These are phyloP conservation scores for Centropus bengalensis DNA, from an alignment of 2,113 vertebrate genomes.

Conservation along the genomic window DNA sequence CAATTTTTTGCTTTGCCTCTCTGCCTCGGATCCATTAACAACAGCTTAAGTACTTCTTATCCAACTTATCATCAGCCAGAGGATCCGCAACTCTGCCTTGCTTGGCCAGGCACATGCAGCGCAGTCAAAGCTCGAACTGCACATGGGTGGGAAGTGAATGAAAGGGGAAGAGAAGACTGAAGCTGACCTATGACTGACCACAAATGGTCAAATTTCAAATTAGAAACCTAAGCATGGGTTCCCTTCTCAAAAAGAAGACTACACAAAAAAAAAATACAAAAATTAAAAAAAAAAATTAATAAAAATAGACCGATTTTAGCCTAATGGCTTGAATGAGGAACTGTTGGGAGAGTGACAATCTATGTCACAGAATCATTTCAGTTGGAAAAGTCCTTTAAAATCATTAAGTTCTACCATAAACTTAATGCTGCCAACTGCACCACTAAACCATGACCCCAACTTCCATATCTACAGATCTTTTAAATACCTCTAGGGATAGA, in stretches of 20 bases:
- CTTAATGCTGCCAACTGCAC: not conserved
- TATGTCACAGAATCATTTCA: fast-evolving
- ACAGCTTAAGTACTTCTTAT: not conserved
- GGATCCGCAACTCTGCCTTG: not conserved
- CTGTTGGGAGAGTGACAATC: not conserved
- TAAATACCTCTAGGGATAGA: not conserved
- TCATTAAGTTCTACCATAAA: not conserved
- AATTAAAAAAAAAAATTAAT: fast-evolving
- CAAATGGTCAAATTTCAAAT: not conserved
- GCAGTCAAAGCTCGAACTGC: not conserved
- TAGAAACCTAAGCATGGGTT: not conserved
- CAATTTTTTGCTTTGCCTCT: not conserved
- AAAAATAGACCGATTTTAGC: not conserved
- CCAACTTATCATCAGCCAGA: not conserved
- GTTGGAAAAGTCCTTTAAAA: not conserved
- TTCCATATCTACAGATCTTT: not conserved
- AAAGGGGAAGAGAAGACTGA: not conserved
- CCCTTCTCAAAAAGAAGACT: not conserved
- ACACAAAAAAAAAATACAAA: not conserved
- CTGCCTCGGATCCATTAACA: not conserved
- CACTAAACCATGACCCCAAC: not conserved
- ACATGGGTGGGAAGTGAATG: not conserved
- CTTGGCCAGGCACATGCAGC: not conserved
- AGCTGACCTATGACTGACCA: not conserved
- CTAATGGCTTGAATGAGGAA: not conserved